A percentile compares a stretch with the other conserved stretches of the same genome.
phyloP scores from a whole-genome alignment of 1,140 invertebrate genomes.

The Trachymyrmex cornetzi region DNA sequence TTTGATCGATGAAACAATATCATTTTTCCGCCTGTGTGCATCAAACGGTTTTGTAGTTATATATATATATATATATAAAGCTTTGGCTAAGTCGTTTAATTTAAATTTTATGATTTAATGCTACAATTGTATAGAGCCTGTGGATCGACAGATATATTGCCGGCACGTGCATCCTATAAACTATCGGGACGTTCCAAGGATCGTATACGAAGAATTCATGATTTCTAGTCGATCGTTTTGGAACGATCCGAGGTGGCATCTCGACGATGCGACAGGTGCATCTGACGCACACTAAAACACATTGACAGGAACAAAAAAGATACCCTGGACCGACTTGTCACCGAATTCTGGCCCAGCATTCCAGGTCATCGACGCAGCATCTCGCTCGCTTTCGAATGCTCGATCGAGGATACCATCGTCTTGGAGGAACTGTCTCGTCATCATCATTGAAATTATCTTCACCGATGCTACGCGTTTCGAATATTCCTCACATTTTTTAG shows the following conservation, averaged over 20 bases:
- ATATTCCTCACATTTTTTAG: slow-evolving; percentile 13
- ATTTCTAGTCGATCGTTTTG: slow-evolving; percentile 40
- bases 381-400: slow-evolving; percentile 59
- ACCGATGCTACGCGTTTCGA: slow-evolving; percentile 1
- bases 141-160: neutral
- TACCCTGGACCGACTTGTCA: slow-evolving; percentile 53
- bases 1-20: neutral
- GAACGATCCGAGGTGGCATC: slow-evolving; percentile 22
- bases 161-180: slow-evolving; percentile 5
- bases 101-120: neutral
- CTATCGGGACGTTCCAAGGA: neutral
- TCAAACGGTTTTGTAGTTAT: neutral
- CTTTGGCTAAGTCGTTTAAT: neutral
- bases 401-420: slow-evolving; percentile 60
- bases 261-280: slow-evolving; percentile 25
- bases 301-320: slow-evolving; percentile 36
- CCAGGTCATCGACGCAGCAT: slow-evolving; percentile 74
- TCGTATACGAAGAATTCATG: neutral
- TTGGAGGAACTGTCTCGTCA: slow-evolving; percentile 55
- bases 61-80: neutral
- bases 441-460: slow-evolving; percentile 33
- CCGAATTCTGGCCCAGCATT: slow-evolving; percentile 78
- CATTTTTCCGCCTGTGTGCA: neutral
- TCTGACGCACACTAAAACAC: slow-evolving; percentile 27
- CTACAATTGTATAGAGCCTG: neutral